Conservation (phyloP, 1,140 invertebrate species). For the Calephelis virginiensis region DNA sequence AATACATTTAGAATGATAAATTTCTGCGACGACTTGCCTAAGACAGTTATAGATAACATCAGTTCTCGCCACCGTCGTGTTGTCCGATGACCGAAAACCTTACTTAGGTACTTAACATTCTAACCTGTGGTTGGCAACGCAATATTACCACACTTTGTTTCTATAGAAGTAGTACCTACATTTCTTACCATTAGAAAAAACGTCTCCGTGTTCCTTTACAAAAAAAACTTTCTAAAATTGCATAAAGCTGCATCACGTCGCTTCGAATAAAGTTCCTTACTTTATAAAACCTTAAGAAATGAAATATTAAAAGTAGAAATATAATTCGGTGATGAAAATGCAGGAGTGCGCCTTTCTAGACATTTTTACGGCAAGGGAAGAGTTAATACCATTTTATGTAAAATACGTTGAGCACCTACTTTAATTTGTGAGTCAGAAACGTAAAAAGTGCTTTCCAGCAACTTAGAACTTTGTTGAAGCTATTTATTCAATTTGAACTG, state of each 20-base stretch:
- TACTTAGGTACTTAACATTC: too few species aligned
- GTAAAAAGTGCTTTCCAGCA: constrained; percentile 3
- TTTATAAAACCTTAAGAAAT: constrained; percentile 2
- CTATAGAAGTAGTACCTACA: too few species aligned
- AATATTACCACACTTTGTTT: too few species aligned
- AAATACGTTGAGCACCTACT: constrained; percentile 12
- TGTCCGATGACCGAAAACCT: too few species aligned
- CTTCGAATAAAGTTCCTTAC: neutral
- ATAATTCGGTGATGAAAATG: constrained; percentile 14
- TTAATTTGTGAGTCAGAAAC: constrained; percentile 9
- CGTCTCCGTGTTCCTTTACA: too few species aligned
- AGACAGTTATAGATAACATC: too few species aligned
- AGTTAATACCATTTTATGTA: constrained; percentile 14
- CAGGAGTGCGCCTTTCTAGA: constrained; percentile 7
- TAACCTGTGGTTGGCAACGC: too few species aligned
- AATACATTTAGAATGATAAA: too few species aligned
- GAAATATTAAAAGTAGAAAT: constrained; percentile 7
- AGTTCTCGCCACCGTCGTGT: too few species aligned
- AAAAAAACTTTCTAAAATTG: neutral
- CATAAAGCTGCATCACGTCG: neutral
- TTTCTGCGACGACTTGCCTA: too few species aligned
- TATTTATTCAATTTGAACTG: neutral
- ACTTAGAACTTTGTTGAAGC: constrained; percentile 1
- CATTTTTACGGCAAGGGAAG: constrained; percentile 13
- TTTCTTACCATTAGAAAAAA: too few species aligned